A percentile compares a stretch with the other conserved stretches of the same genome.
Evolutionary conservation across 2,888 invertebrate species (phyloP).

Genomic region (Zhengitettix transpicula): DNA sequence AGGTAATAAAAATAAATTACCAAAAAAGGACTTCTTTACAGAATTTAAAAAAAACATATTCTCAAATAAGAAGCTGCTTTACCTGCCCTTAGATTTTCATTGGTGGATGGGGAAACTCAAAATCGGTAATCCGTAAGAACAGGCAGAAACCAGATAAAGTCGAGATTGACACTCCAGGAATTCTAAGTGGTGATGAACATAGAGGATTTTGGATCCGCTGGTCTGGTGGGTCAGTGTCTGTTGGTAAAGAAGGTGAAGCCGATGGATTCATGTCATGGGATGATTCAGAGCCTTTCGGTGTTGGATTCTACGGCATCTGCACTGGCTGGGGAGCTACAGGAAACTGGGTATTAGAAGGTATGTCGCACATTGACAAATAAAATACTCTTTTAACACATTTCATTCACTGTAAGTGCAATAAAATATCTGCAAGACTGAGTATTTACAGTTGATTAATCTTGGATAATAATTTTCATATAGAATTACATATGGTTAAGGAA

Average conservation of each 20-base stretch:
- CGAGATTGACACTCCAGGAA: conserved; percentile 51
- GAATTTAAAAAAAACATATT: no score
- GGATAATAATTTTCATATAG: no score
- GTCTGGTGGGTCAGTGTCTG: conserved; percentile 45
- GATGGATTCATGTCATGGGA: conserved; percentile 56
- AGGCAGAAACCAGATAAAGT: conserved; percentile 56
- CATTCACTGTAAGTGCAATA: no score
- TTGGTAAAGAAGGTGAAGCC: conserved; percentile 54
- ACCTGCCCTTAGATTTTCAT: conserved; percentile 51
- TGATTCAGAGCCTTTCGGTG: conserved; percentile 51
- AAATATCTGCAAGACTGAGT: no score
- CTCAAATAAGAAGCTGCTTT: neutral
- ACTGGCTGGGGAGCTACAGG: conserved; percentile 77
- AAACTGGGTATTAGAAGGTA: conserved; percentile 68
- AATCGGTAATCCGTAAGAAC: conserved; percentile 68
- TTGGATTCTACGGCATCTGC: conserved; percentile 62
- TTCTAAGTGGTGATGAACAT: conserved; percentile 54
- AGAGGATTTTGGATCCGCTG: conserved; percentile 75
- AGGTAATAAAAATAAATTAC: conserved; percentile 32
- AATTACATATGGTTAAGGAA: no score
- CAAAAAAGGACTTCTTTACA: neutral
- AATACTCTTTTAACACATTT: no score
- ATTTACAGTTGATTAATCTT: no score
- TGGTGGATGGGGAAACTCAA: conserved; percentile 76
- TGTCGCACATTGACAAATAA: no score